Evolutionary conservation across 2,113 vertebrate species (phyloP).

Genomic region (Pseudonaja textilis): DNA sequence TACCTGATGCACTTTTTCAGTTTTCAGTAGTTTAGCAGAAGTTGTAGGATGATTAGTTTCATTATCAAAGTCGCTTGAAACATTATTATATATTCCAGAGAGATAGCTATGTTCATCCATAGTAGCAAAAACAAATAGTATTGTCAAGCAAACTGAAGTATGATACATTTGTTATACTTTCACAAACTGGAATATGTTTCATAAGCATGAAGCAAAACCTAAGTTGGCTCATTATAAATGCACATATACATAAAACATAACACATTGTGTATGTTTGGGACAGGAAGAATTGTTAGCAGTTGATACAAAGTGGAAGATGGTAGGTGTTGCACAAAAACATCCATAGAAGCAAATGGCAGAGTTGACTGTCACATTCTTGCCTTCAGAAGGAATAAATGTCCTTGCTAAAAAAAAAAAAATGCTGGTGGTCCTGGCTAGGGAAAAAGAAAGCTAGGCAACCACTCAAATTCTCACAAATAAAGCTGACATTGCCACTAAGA

Average conservation of each 20-base stretch:
- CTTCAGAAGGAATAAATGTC: background rate
- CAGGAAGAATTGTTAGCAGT: background rate
- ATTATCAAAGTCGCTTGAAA: background rate
- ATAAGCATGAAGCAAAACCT: background rate
- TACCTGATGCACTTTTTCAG: background rate
- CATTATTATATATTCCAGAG: background rate
- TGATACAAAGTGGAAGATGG: background rate
- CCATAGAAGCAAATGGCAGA: background rate
- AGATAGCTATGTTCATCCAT: background rate
- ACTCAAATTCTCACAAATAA: background rate
- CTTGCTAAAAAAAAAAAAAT: background rate
- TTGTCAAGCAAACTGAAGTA: background rate
- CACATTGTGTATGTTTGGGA: background rate
- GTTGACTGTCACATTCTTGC: background rate
- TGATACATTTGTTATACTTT: background rate
- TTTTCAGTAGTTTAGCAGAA: background rate
- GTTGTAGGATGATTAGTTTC: slow-evolving; percentile 32
- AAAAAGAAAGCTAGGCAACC: background rate
- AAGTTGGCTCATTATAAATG: background rate
- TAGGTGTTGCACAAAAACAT: background rate
- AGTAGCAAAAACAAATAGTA: background rate
- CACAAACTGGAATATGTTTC: background rate
- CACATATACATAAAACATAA: background rate
- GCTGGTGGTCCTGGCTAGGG: background rate
- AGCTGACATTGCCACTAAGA: background rate